Evolutionary conservation across 2,888 invertebrate species (phyloP), one percentile per base, ranked within the genome.

Genomic region (Junonia oenone): DNA sequence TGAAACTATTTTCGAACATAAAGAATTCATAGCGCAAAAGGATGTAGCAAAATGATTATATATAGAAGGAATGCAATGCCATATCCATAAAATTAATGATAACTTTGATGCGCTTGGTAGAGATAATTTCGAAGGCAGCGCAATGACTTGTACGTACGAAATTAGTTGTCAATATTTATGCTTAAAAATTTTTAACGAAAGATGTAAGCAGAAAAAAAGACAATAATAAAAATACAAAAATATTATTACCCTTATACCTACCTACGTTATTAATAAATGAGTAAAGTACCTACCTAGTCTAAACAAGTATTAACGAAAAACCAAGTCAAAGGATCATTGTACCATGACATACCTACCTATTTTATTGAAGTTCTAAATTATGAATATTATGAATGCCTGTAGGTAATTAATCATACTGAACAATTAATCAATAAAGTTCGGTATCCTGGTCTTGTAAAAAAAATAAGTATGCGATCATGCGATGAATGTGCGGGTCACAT

Each of bases 401-500:
- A n/a, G 22, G 22, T 22, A 22, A 22, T 22, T 22, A 37, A 37
- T 6, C 14, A 6, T 15, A 14, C 15, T 37, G 15, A 14, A 37
- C 3, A 4, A 37, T 37, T 4, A 14, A 37, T 14, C 15, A 15
- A 9, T n/a, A 37, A 15, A n/a, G 6, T 2, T 33, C 11, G 37
- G 14, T 37, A 37, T 37, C 15, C 14, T 43, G 17, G 22, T 22
- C n/a, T n/a, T n/a, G n/a, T 26, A n/a, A 2, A 19, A 37, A 47
- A 43, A 22, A 13, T n/a, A 22, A 33, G 47, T 47, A 53, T 51
- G 55, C 58, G 62, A 52, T 62, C 61, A 48, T 51, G 55, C 58
- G 62, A 52, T 62, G 59, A 48, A 19, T 48, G 45, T 46, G 38
- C 57, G 79, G 83, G 85, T 83, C 85, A 85, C 78, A 80, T 84